Evolutionary conservation across 2,888 invertebrate species (phyloP), one percentile per base, ranked within the genome.

Genomic region (Tinea trinotella): DNA sequence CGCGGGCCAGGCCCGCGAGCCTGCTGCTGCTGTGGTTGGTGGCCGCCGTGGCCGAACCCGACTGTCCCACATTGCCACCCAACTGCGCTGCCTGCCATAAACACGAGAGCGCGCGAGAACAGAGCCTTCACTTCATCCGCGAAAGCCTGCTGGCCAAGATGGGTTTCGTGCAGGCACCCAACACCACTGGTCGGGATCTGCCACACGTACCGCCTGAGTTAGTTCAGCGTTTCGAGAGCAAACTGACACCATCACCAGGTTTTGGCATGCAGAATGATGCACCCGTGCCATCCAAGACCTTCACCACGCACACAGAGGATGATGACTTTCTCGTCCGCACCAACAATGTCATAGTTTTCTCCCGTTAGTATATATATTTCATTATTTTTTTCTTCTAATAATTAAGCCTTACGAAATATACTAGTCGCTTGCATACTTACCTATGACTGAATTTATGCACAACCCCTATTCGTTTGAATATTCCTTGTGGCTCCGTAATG

Each of bases 241-340:
- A 76, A 65, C 86, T 84, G 74, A 87, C 88, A 68, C 76, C 87
- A 61, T 71, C 77, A 36, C 63, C 64, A 46, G 64, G 66, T 48
- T 60, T 70, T 56, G 69, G 69, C 57, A 88, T 88, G 61, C 90
- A 90, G 65, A 88, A 88, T 57, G 91, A 91, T 67, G 89, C 77
- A 61, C 80, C 80, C 56, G 86, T 73, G 76, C 81, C 77, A 62
- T 78, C 71, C 70, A 86, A 71, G 71, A 79, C 72, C 73, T 78
- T 74, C 70, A 87, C 75, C 79, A 85, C 74, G 74, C 89, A 72
- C 80, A 88, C 71, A 79, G 91, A 73, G 86, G 89, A 71, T 59
- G 91, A 91, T 66, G 90, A 91, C 71, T 90, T 88, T 78, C 89
- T 90, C 66, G 89, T 90, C 62, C 88, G 88, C 66, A 90, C 91